Evolutionary conservation across 2,113 vertebrate genomes (phyloP).

Genomic region (Nibea coibor): DNA sequence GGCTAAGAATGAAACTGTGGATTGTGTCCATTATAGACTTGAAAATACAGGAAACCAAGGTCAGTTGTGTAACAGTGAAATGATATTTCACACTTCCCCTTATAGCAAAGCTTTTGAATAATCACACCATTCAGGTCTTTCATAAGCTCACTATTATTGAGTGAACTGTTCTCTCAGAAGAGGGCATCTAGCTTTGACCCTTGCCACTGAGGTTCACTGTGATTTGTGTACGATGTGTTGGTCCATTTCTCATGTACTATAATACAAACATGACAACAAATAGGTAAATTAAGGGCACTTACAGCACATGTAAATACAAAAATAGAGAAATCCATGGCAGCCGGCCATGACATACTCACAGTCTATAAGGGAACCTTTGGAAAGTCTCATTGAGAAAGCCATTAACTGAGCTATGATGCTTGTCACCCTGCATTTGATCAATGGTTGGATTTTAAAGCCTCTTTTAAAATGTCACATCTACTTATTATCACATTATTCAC

Average conservation of each 20-base stretch:
- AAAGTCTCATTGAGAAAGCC: slow-evolving; percentile 57
- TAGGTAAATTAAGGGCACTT: slow-evolving; percentile 25
- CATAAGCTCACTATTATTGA: background rate
- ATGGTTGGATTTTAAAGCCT: slow-evolving; percentile 69
- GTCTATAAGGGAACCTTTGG: slow-evolving; percentile 50
- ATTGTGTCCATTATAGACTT: background rate
- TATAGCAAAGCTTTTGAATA: background rate
- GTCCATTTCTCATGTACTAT: slow-evolving; percentile 3
- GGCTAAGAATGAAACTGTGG: background rate
- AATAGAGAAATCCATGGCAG: slow-evolving; percentile 17
- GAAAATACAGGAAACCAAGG: background rate
- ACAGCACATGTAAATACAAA: slow-evolving; percentile 25
- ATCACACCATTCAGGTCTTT: slow-evolving; percentile 7
- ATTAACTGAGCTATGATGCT: slow-evolving; percentile 72
- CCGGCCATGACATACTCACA: slow-evolving; percentile 27
- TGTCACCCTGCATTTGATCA: slow-evolving; percentile 72
- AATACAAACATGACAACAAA: slow-evolving; percentile 32
- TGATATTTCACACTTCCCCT: background rate
- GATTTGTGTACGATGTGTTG: slow-evolving; percentile 12
- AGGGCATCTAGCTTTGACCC: slow-evolving; percentile 18
- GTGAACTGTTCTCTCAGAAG: background rate
- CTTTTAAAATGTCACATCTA: slow-evolving; percentile 78
- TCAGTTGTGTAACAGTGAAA: background rate
- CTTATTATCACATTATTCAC: slow-evolving; percentile 76
- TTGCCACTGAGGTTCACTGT: background rate